Conservation (phyloP, 2,888 invertebrate species). For the Lysandra bellargus region DNA sequence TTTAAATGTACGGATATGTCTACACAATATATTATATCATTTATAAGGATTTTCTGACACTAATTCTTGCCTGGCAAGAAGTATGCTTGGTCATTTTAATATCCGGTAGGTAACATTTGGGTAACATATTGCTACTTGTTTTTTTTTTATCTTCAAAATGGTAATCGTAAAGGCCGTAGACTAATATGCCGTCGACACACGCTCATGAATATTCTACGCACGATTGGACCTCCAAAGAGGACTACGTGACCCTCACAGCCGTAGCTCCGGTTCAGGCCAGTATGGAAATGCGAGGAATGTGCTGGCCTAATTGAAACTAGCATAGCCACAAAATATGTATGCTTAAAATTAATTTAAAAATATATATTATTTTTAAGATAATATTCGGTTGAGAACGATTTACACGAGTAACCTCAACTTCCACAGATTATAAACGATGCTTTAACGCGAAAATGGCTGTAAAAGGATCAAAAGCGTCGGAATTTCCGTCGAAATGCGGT, state of each 20-base stretch:
- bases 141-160: too few species aligned
- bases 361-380: too few species aligned
- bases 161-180: neutral
- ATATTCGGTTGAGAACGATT: neutral
- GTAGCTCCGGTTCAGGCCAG: slow-evolving; percentile 12
- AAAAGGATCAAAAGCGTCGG: neutral
- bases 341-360: neutral
- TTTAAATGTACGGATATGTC: too few species aligned
- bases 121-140: too few species aligned
- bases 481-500: neutral
- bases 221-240: slow-evolving; percentile 66
- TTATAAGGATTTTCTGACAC: too few species aligned
- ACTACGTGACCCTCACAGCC: slow-evolving; percentile 62
- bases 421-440: neutral
- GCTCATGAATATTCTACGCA: slow-evolving; percentile 55
- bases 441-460: neutral
- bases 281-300: slow-evolving; percentile 9
- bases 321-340: neutral
- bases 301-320: slow-evolving; percentile 10
- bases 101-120: too few species aligned
- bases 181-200: neutral
- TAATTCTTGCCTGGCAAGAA: too few species aligned
- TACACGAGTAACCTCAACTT: neutral
- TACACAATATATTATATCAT: too few species aligned
- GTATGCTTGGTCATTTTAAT: too few species aligned